Conservation (phyloP, 1,140 invertebrate genomes). For the Anastatus disparis region DNA sequence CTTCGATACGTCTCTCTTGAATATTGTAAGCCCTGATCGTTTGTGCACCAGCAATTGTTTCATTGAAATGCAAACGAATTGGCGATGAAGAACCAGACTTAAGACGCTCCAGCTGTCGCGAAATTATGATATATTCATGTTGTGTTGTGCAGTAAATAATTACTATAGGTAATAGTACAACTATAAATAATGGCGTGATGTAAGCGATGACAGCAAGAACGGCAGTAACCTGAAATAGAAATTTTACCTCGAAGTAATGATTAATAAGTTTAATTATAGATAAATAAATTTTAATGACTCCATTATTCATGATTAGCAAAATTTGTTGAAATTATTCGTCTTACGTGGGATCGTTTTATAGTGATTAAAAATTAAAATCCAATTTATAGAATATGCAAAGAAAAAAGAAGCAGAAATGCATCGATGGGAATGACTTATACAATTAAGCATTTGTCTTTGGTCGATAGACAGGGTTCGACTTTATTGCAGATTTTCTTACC, state of each 20-base stretch:
- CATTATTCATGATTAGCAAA: no score
- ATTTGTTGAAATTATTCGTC: no score
- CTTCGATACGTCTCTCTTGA: conserved; percentile 81
- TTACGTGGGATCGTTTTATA: no score
- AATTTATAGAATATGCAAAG: neutral
- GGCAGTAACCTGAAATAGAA: conserved; percentile 78
- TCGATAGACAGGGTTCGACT: no score
- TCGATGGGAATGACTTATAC: no score
- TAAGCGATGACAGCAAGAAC: conserved; percentile 91
- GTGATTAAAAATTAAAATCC: no score
- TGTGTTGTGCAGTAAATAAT: conserved; percentile 91
- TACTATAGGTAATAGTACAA: conserved; percentile 85
- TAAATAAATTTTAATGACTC: neutral
- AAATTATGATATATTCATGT: conserved; percentile 94
- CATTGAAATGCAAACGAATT: conserved; percentile 98
- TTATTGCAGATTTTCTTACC: no score
- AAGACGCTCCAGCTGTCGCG: conserved; percentile 92
- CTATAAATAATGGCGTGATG: conserved; percentile 87
- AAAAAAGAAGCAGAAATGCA: neutral
- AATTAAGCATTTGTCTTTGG: no score
- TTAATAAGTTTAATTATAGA: no score
- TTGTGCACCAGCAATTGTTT: conserved; percentile 83
- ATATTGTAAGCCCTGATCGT: conserved; percentile 84
- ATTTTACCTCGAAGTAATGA: conserved; percentile 31
- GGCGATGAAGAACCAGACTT: conserved; percentile 96